Percentiles rank a stretch among this genome's conserved stretches.
phyloP scores from a whole-genome alignment of 1,140 invertebrate genomes.

The Bombus confusus region DNA sequence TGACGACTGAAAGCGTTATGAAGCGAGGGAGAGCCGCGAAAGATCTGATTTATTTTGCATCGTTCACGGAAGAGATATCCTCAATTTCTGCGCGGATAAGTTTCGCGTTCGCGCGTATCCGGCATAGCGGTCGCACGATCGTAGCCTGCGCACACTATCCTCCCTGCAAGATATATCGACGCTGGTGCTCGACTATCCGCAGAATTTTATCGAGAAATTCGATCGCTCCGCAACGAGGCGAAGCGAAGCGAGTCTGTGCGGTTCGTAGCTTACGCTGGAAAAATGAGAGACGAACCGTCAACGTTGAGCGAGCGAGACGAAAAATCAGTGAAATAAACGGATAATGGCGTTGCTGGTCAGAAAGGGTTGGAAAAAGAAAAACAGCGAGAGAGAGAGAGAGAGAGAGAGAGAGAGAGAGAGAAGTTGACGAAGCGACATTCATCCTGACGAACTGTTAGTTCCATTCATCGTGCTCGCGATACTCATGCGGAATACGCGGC shows the following conservation, averaged over 20 bases:
- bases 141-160: conserved; percentile 25
- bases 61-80: neutral
- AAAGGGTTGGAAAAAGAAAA: neutral
- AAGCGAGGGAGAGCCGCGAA: neutral
- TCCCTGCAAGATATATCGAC: conserved; percentile 47
- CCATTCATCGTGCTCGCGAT: conserved; percentile 71
- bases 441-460: conserved; percentile 72
- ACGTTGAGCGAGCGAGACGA: conserved; percentile 4
- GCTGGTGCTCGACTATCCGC: conserved; percentile 38
- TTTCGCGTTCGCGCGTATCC: conserved; percentile 40
- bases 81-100: conserved; percentile 44
- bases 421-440: conserved; percentile 62
- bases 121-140: neutral
- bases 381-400: neutral
- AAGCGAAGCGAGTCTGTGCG: conserved; percentile 35
- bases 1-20: neutral
- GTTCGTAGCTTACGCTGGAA: conserved; percentile 36
- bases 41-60: conserved; percentile 17
- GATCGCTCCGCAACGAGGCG: conserved; percentile 57
- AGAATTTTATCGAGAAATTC: conserved; percentile 66
- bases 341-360: neutral
- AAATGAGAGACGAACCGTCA: conserved; percentile 28
- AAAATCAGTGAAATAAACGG: conserved; percentile 15
- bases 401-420: neutral
- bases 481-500: conserved; percentile 56